Evolutionary conservation across 1,140 invertebrate genomes (phyloP).

Genomic region (Oncopeltus fasciatus): DNA sequence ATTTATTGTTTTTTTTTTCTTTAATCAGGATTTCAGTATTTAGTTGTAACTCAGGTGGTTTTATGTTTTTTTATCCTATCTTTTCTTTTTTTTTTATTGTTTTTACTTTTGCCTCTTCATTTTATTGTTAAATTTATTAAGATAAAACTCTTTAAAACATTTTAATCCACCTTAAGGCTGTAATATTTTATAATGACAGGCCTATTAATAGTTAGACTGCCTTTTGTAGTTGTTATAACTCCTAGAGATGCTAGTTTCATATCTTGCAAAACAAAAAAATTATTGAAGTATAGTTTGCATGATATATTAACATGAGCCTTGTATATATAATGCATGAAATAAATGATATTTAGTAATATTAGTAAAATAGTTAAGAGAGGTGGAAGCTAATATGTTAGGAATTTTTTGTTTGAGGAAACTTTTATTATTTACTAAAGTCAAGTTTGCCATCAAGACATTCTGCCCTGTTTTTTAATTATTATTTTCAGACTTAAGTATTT

Average conservation of each 20-base stretch:
- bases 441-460: background rate
- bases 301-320: background rate
- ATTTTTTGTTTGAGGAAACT: background rate
- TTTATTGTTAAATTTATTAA: background rate
- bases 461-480: background rate
- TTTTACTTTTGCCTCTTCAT: background rate
- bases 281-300: slow-evolving; percentile 1
- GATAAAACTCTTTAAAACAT: too few species aligned
- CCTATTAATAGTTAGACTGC: slow-evolving; percentile 7
- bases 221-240: slow-evolving; percentile 5
- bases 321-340: slow-evolving; percentile 5
- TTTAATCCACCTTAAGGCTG: slow-evolving; percentile 7
- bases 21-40: background rate
- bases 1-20: background rate
- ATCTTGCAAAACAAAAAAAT: background rate
- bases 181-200: slow-evolving; percentile 9
- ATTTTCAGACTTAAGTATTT: background rate
- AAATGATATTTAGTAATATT: too few species aligned
- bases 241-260: slow-evolving; percentile 1
- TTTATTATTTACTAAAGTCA: too few species aligned
- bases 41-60: slow-evolving; percentile 1
- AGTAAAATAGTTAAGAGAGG: background rate
- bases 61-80: background rate
- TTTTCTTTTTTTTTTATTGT: background rate
- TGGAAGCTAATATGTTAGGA: background rate